phyloP scores from a whole-genome alignment of 2,113 vertebrate species.

The Gavia stellata region DNA sequence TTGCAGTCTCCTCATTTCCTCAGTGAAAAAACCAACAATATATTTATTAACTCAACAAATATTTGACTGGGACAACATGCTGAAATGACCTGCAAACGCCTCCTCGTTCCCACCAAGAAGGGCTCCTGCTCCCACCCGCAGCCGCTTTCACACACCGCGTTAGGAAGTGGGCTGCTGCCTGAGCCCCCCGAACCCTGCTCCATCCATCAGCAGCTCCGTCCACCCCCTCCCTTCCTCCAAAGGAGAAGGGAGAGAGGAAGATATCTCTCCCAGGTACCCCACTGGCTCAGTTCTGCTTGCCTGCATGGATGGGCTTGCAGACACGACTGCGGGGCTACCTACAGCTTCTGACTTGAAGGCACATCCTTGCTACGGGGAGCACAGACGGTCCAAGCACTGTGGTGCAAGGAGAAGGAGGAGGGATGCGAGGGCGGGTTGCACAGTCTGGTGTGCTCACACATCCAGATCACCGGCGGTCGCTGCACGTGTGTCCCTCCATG shows the following conservation, averaged over 20 bases:
- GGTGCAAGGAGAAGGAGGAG: not conserved
- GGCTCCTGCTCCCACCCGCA: not conserved
- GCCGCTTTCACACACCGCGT: not conserved
- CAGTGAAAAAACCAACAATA: conserved; percentile 43
- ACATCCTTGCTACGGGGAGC: not conserved
- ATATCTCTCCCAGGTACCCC: not conserved
- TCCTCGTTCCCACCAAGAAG: conserved; percentile 24
- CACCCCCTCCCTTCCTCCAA: not conserved
- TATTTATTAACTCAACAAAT: conserved; percentile 65
- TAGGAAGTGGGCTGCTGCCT: not conserved
- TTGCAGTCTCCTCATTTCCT: conserved; percentile 60
- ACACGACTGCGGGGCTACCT: not conserved
- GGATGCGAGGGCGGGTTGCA: accelerated
- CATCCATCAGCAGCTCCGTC: not conserved
- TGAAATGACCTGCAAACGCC: conserved; percentile 48
- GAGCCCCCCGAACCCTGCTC: not conserved
- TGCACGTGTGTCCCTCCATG: accelerated
- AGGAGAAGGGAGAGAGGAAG: not conserved
- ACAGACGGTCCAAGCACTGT: not conserved
- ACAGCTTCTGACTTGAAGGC: not conserved
- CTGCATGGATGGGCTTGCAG: not conserved
- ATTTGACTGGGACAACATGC: conserved; percentile 61
- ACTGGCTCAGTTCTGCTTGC: not conserved
- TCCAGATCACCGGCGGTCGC: too few relatives aligned
- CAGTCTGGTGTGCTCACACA: not conserved